Evolutionary conservation across 2,797 vertebrate species (phyloP).

Genomic region (Limosa lapponica): DNA sequence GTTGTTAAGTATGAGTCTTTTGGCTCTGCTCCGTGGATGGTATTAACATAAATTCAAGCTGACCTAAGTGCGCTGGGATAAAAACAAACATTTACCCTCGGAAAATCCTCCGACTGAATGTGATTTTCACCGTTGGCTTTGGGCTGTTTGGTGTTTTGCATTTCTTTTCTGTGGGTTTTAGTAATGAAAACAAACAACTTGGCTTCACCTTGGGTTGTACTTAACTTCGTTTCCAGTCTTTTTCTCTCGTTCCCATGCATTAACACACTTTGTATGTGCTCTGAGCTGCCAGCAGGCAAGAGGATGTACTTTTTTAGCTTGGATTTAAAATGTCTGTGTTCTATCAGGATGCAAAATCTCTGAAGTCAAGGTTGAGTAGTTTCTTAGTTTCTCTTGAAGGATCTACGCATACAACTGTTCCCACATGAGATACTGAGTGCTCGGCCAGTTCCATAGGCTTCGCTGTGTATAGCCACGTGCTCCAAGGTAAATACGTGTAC

Average conservation of each 20-base stretch:
- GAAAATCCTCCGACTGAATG: background rate
- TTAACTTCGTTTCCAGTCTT: background rate
- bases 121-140: background rate
- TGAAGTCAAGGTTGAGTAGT: background rate
- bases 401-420: background rate
- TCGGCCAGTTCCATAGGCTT: background rate
- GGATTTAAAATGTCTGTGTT: background rate
- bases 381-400: background rate
- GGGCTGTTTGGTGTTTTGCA: background rate
- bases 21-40: background rate
- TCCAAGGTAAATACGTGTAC: background rate
- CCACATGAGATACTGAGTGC: fast-evolving
- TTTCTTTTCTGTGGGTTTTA: slow-evolving; percentile 49
- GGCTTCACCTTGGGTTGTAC: slow-evolving; percentile 14
- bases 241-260: background rate
- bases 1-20: background rate
- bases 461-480: background rate
- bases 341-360: background rate
- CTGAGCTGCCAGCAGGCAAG: background rate
- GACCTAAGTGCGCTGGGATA: background rate
- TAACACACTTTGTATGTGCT: fast-evolving
- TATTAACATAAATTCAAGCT: slow-evolving; percentile 3
- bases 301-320: background rate
- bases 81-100: background rate
- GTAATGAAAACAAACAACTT: slow-evolving; percentile 34